Evolutionary conservation across 1,140 invertebrate genomes (phyloP), one percentile per base, ranked within the genome.

Genomic region (Ruditapes philippinarum): DNA sequence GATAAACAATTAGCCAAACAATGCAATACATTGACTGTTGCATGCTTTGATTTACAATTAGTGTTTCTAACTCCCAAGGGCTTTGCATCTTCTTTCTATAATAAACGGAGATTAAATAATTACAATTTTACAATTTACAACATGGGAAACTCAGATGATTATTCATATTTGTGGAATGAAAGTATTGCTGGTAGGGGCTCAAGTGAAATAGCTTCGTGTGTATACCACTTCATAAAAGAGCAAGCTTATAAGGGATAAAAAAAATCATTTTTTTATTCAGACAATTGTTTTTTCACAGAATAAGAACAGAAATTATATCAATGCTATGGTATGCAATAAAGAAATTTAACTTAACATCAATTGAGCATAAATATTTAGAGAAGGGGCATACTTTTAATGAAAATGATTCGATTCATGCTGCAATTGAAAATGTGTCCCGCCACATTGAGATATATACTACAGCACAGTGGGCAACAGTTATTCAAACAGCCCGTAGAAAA

Each of bases 71-170:
- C 78, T 7, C 78, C 54, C 5, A 57, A 49, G 28, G 31, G 45
- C n/a, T 62, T 60, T 36, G 11, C 11, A 7, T 31, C 22, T 2
- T 25, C 4, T 19, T 4, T 81, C 2, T 81, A 81, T 36, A 36
- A 62, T 38, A 62, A 81, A n/a, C 17, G 57, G 4, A 49, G 74
- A 12, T 36, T 78, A 33, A 78, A 78, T 78, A n/a, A 40, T 25
- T 78, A 25, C 22, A 81, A 81, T 62, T 62, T 81, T n/a, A 60
- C 78, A 81, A 28, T 62, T n/a, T 81, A 81, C 36, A 54, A 81
- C 17, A 28, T 36, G 17, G 78, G 36, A 3, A 81, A 2, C 3
- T 38, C 19, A 51, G 42, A 81, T 81, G 78, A 54, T 36, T 49
- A 62, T 60, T 62, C 1, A 25, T 81, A 45, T 36, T 7, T 81